phyloP scores from a whole-genome alignment of 2,113 vertebrate genomes.

The Megaptera novaeangliae region DNA sequence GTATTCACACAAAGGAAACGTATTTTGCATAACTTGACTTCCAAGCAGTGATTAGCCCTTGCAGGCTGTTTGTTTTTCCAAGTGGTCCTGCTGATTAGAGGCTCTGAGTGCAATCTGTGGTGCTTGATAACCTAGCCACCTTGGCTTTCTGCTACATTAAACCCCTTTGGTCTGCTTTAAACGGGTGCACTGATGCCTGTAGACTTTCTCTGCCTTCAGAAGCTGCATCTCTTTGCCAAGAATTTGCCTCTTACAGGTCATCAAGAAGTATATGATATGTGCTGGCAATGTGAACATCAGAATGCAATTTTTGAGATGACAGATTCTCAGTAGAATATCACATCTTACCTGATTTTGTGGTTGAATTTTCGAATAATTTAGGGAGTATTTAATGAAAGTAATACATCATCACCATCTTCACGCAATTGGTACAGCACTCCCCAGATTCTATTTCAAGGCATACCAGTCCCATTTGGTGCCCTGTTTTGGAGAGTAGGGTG shows the following conservation, averaged over 20 bases:
- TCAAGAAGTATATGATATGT: not conserved
- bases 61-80: slow-evolving; percentile 74
- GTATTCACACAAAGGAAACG: slow-evolving; percentile 72
- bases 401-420: not conserved
- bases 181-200: not conserved
- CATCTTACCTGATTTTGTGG: not conserved
- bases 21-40: slow-evolving; percentile 79
- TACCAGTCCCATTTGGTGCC: not conserved
- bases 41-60: slow-evolving; percentile 73
- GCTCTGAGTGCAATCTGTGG: slow-evolving; percentile 78
- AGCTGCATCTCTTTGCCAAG: not conserved
- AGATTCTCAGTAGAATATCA: not conserved
- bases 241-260: not conserved
- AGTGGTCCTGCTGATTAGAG: slow-evolving; percentile 77
- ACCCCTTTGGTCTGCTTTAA: slow-evolving; percentile 44
- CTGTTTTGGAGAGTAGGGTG: not conserved
- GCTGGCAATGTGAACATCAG: not conserved
- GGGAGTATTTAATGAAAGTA: not conserved
- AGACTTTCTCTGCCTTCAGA: slow-evolving; percentile 1
- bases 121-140: slow-evolving; percentile 77
- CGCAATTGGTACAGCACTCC: not conserved
- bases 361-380: not conserved
- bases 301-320: not conserved
- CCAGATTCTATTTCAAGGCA: not conserved
- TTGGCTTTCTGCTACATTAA: slow-evolving; percentile 62